Base-by-base conservation (phyloP, 2,888 invertebrate genomes). In the Drepanosiphum platanoidis region DNA sequence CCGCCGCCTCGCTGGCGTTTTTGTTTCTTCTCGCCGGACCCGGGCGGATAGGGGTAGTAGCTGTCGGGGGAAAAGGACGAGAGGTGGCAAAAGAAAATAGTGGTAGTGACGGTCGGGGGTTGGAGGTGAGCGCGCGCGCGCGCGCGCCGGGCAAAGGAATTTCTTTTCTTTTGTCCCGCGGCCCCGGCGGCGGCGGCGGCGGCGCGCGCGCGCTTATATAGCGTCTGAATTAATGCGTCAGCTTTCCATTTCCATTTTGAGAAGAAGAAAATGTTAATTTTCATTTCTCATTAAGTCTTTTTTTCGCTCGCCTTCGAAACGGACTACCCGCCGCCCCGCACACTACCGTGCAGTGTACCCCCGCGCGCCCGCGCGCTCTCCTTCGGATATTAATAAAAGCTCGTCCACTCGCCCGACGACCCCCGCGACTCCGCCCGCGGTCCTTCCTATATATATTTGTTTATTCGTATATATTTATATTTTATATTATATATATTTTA, bases 201-300 rank as follows among this genome's bases (percentile, higher is more conserved):
- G 64, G 36, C 68, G 66, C 39, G 68, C 84, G 52, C n/a, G 71
- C 84, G 84, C 68, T 84, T 84, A 84, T 77, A 84, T 46, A 64
- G 84, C 84, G 84, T 77, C 84, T 84, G 84, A 84, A 84, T 84
- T 84, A 84, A 84, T 84, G 84, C 84, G 84, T 84, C 84, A 84
- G 84, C 84, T 84, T 84, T 84, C 84, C 84, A 84, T 84, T 84
- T 84, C 84, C 84, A 84, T 84, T 84, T 84, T 84, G 84, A 84
- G 84, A 84, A 84, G 84, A 84, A 84, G 84, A 84, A 84, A 84
- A 84, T 84, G 84, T 84, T 84, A 84, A 84, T 84, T 84, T 84
- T 84, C 84, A 84, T 84, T 84, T 84, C 84, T 84, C 84, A 84
- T 84, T 84, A 84, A 84, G 84, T 84, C 84, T 75, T 75, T 83